Base-by-base conservation (phyloP, 1,140 invertebrate genomes). In the Penaeus japonicus region DNA sequence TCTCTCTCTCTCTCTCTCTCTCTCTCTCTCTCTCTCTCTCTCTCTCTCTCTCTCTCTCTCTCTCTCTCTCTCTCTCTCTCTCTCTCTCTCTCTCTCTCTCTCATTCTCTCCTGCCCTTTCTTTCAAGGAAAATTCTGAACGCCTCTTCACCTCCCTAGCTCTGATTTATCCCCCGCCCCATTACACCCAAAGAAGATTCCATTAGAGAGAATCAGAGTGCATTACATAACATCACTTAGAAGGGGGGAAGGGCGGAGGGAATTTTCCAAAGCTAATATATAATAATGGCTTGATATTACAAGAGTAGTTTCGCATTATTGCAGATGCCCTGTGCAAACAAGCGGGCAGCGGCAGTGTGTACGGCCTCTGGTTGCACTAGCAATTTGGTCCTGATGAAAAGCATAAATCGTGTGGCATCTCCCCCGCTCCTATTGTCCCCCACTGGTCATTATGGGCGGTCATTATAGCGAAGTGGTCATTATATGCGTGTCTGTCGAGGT, bases 401-500 rank as follows among this genome's bases (percentile, higher is more conserved):
- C 75, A 85, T 85, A 85, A 85, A 85, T 85, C 84, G 73, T 79
- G 78, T 70, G 77, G 77, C n/a, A 55, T 62, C 84, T 75, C 84
- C 73, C 65, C 84, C 39, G 39, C 39, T 62, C 84, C 55, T 39
- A 53, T 57, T 78, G 73, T 78, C 30, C 70, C 84, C 70, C 84
- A 39, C 84, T 35, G 84, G 84, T 85, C 84, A 85, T 85, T 85
- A 85, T 57, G 84, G 84, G 12, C 73, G 75, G 84, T 57, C 84
- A 85, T 85, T 85, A 85, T 78, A 79, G 75, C 73, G 53, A 85
- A 85, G 84, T 85, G 84, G 84, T 85, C 84, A 85, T 85, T 85
- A 85, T 85, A 85, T 85, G 32, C 53, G 75, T 85, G 84, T 85
- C 84, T 59, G 54, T 39, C 53, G 27, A 78, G 39, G 32, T n/a